These are phyloP conservation scores for Agrochola circellaris DNA, from an alignment of 2,888 invertebrate species.

Conservation along the genomic window DNA sequence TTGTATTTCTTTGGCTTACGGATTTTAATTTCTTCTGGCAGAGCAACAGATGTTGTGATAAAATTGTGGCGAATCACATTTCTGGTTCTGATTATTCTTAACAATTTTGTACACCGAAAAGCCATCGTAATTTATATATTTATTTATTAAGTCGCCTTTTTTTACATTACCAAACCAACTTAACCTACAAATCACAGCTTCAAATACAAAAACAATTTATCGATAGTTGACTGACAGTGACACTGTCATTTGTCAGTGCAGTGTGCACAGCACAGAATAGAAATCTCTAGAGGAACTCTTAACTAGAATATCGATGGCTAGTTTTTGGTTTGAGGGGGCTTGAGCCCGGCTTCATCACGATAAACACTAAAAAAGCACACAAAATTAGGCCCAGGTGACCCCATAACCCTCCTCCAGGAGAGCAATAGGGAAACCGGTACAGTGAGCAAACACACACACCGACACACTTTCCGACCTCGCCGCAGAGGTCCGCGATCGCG, in stretches of 20 bases:
- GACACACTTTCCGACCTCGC: too few species aligned
- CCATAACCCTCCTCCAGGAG: too few species aligned
- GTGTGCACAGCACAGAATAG: background rate
- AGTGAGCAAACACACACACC: too few species aligned
- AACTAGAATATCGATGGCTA: background rate
- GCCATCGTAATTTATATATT: constrained; percentile 72
- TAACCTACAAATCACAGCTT: constrained; percentile 29
- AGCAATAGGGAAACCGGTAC: too few species aligned
- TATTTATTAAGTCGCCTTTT: constrained; percentile 26
- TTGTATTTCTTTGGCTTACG: constrained; percentile 73
- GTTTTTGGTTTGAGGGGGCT: background rate
- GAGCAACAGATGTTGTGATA: constrained; percentile 65
- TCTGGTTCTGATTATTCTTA: constrained; percentile 70
- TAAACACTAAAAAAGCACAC: too few species aligned
- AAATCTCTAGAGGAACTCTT: background rate
- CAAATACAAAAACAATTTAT: background rate
- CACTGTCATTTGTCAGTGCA: background rate
- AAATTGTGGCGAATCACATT: constrained; percentile 69
- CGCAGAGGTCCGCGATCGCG: too few species aligned
- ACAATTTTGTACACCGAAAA: constrained; percentile 73
- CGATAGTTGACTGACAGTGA: background rate
- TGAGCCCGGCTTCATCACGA: too few species aligned
- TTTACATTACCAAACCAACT: constrained; percentile 4
- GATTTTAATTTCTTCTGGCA: constrained; percentile 66
- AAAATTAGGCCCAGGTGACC: too few species aligned